phyloP scores from a whole-genome alignment of 2,888 invertebrate genomes.

The Dryobotodes eremita region DNA sequence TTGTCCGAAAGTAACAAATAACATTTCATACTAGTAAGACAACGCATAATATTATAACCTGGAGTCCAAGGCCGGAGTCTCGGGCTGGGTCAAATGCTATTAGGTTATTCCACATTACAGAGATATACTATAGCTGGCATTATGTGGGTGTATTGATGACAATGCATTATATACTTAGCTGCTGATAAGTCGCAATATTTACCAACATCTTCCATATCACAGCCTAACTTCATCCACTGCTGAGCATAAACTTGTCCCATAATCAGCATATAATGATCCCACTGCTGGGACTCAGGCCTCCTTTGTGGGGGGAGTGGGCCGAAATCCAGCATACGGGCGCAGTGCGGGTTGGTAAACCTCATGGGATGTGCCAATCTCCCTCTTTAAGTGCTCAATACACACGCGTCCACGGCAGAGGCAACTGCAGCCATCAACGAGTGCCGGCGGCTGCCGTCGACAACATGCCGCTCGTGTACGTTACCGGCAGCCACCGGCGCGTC shows the following conservation, averaged over 20 bases:
- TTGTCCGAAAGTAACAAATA: too few relatives aligned
- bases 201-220: neutral
- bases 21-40: too few relatives aligned
- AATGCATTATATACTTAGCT: neutral
- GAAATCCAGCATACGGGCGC: rapidly evolving
- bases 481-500: too few relatives aligned
- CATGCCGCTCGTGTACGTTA: too few relatives aligned
- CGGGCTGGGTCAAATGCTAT: neutral
- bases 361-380: neutral
- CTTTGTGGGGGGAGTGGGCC: neutral
- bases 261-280: neutral
- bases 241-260: neutral
- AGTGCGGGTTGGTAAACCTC: neutral
- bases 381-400: too few relatives aligned
- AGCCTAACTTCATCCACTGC: neutral
- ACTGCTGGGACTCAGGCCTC: neutral
- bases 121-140: neutral
- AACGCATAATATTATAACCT: neutral
- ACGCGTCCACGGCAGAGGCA: too few relatives aligned
- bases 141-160: neutral
- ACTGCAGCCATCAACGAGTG: too few relatives aligned
- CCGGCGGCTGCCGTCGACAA: too few relatives aligned
- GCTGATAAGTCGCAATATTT: neutral
- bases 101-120: neutral
- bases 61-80: neutral